These are phyloP conservation scores for Myrmecobius fasciatus DNA, from an alignment of 2,113 vertebrate genomes.

Conservation along the genomic window DNA sequence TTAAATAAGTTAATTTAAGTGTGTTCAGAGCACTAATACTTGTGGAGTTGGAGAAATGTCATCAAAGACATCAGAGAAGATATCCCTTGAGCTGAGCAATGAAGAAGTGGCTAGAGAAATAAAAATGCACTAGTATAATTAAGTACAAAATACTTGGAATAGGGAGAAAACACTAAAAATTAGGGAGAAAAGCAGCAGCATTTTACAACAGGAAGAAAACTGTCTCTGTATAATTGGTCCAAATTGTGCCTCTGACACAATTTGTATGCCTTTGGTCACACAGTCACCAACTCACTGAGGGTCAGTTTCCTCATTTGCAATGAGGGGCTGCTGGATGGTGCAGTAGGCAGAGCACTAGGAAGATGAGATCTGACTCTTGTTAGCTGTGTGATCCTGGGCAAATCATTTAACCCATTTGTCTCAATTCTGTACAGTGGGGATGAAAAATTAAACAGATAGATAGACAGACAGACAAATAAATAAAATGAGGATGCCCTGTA, in stretches of 20 bases:
- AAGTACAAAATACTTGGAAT: background rate
- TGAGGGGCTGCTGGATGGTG: too few relatives aligned
- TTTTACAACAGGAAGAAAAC: background rate
- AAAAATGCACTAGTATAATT: background rate
- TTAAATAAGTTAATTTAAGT: too few relatives aligned
- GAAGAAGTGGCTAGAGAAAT: background rate
- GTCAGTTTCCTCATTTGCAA: too few relatives aligned
- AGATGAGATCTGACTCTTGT: too few relatives aligned
- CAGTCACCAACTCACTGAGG: too few relatives aligned
- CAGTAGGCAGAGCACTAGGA: too few relatives aligned
- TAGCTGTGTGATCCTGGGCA: too few relatives aligned
- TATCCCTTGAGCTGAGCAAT: background rate
- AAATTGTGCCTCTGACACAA: background rate
- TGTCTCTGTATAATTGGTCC: background rate
- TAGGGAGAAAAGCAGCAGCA: background rate
- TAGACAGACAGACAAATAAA: too few relatives aligned
- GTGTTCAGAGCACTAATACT: background rate
- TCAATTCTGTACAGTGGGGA: too few relatives aligned
- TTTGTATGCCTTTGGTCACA: background rate
- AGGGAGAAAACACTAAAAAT: background rate
- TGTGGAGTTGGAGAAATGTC: background rate
- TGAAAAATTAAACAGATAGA: too few relatives aligned
- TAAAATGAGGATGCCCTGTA: background rate
- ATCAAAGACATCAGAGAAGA: background rate
- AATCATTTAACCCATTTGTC: too few relatives aligned